Conservation (phyloP, 2,888 invertebrate genomes). For the Drosophila suboccidentalis region DNA sequence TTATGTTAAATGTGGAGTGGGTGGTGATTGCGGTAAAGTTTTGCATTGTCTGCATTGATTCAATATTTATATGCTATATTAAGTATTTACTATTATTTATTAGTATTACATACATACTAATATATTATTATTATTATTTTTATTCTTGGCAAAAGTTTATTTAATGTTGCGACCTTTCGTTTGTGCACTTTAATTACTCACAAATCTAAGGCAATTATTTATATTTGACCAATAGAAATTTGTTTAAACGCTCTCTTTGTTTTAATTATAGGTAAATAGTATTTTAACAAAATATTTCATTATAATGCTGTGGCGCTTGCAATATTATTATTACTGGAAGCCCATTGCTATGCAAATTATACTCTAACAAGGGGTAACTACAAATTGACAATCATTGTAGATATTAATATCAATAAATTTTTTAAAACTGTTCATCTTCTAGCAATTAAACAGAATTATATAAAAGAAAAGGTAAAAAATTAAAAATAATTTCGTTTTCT, state of each 20-base stretch:
- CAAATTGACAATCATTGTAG: not conserved
- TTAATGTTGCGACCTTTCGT: slow-evolving; percentile 28
- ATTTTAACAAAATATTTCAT: slow-evolving; percentile 60
- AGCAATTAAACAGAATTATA: too few relatives aligned
- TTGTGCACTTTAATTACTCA: slow-evolving; percentile 54
- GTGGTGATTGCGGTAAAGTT: slow-evolving; percentile 25
- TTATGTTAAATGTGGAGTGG: slow-evolving; percentile 18
- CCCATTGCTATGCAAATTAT: slow-evolving; percentile 5
- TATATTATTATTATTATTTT: slow-evolving; percentile 1
- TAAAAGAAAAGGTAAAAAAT: too few relatives aligned
- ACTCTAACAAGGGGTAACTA: slow-evolving; percentile 1
- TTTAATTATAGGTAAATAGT: slow-evolving; percentile 62
- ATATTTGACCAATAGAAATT: slow-evolving; percentile 41
- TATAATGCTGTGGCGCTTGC: slow-evolving; percentile 34
- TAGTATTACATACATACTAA: slow-evolving; percentile 4
- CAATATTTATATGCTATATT: slow-evolving; percentile 50
- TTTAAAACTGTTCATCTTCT: too few relatives aligned
- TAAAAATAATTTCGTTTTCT: too few relatives aligned
- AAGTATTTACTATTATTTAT: slow-evolving; percentile 22
- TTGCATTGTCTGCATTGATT: slow-evolving; percentile 25
- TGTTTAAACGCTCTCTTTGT: slow-evolving; percentile 32
- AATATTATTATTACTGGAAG: slow-evolving; percentile 12
- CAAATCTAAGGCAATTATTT: slow-evolving; percentile 37
- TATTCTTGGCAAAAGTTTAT: slow-evolving; percentile 11
- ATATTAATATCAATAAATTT: not conserved